Percentiles rank a stretch among this genome's conserved stretches.
Conservation (phyloP, 2,113 vertebrate species). For the Podarcis muralis region DNA sequence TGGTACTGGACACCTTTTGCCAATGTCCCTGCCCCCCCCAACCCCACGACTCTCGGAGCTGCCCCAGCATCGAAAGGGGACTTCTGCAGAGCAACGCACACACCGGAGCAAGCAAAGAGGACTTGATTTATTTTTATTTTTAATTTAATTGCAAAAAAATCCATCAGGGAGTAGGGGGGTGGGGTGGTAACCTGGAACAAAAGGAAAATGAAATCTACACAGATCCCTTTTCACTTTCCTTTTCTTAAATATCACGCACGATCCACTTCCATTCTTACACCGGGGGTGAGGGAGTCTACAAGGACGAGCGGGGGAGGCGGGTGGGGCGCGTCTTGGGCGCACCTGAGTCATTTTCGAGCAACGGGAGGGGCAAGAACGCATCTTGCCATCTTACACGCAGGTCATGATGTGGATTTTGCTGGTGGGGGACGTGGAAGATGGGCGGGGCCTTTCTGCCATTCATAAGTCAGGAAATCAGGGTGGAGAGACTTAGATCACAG, state of each 20-base stretch:
- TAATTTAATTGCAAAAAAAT: slow-evolving; percentile 81
- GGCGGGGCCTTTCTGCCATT: slow-evolving; percentile 1
- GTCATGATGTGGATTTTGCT: slow-evolving; percentile 38
- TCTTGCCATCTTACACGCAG: slow-evolving; percentile 59
- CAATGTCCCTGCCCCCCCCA: background rate
- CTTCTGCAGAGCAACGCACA: background rate
- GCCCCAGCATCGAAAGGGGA: no score
- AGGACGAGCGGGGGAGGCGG: background rate
- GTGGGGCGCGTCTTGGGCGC: slow-evolving; percentile 28
- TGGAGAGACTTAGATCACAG: background rate
- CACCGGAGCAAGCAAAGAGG: background rate
- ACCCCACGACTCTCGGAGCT: no score
- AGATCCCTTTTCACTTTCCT: background rate
- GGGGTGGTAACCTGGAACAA: slow-evolving; percentile 42
- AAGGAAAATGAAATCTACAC: slow-evolving; percentile 48
- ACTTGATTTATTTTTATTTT: slow-evolving; percentile 42
- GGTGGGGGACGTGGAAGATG: slow-evolving; percentile 6
- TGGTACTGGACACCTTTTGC: no score
- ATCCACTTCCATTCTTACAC: slow-evolving; percentile 53
- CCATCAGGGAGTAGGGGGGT: slow-evolving; percentile 21
- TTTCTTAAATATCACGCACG: slow-evolving; percentile 67
- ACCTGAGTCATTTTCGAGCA: slow-evolving; percentile 34
- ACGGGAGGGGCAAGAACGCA: slow-evolving; percentile 44
- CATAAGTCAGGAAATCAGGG: background rate
- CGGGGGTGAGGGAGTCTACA: slow-evolving; percentile 24